These are phyloP conservation scores for Argya squamiceps DNA, from an alignment of 2,797 vertebrate species.

Conservation along the genomic window DNA sequence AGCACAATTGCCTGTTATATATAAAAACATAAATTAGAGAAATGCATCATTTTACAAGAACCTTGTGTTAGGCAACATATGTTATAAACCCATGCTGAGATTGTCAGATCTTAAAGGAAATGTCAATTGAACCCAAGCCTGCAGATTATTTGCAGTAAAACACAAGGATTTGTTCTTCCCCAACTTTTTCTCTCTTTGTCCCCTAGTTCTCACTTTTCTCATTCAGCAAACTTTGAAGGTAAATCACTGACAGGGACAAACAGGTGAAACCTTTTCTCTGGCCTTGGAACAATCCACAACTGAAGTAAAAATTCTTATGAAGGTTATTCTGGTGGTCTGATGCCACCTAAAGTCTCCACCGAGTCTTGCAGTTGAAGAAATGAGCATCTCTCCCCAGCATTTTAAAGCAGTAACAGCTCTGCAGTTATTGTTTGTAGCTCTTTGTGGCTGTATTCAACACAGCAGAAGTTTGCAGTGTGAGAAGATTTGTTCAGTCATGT, in stretches of 20 bases:
- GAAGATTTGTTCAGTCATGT: background rate
- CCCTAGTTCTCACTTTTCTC: background rate
- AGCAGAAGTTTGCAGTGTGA: background rate
- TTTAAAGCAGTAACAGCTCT: background rate
- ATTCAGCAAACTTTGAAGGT: background rate
- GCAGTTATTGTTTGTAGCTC: background rate
- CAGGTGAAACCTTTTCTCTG: background rate
- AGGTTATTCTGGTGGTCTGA: background rate
- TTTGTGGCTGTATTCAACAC: background rate
- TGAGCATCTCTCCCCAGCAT: background rate
- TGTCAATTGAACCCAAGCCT: background rate
- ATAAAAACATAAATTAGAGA: background rate
- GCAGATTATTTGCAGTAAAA: background rate
- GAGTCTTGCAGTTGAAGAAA: slow-evolving; percentile 23
- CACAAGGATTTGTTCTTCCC: background rate
- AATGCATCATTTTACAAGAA: background rate
- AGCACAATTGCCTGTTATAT: background rate
- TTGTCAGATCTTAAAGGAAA: background rate
- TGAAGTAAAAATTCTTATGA: background rate
- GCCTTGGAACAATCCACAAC: background rate
- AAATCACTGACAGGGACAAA: background rate
- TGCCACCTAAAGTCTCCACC: slow-evolving; percentile 62
- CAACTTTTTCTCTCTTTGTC: background rate
- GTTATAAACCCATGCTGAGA: background rate
- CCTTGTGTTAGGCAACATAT: background rate